Conservation (phyloP, 2,113 vertebrate genomes). For the Gymnogyps californianus region DNA sequence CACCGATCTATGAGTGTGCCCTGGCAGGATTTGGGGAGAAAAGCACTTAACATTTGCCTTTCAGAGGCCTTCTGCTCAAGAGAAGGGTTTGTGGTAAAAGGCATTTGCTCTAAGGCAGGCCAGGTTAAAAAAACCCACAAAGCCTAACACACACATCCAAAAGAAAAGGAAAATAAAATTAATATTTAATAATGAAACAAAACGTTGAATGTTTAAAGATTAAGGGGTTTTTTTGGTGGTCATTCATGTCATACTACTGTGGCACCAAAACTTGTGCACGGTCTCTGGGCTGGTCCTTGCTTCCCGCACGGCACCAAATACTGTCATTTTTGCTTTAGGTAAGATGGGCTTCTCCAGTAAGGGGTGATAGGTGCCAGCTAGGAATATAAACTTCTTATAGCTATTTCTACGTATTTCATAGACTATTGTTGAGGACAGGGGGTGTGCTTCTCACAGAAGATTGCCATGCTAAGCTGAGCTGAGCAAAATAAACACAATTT, state of each 20-base stretch:
- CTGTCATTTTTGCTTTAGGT: not conserved
- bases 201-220: not conserved
- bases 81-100: not conserved
- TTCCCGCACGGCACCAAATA: not conserved
- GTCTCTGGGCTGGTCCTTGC: not conserved
- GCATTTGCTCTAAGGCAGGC: not conserved
- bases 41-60: not conserved
- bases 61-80: not conserved
- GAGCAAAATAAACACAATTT: not conserved
- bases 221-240: not conserved
- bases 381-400: not conserved
- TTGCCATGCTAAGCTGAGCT: not conserved
- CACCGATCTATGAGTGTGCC: not conserved
- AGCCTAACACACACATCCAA: not conserved
- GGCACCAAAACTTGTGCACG: not conserved
- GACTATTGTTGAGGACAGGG: not conserved
- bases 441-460: not conserved
- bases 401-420: not conserved
- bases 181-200: not conserved
- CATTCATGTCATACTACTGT: not conserved
- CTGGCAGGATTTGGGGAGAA: not conserved
- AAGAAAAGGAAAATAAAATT: not conserved
- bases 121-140: not conserved
- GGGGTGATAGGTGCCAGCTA: not conserved
- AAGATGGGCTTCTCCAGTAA: not conserved